phyloP scores from a whole-genome alignment of 2,888 invertebrate species.

The Trichacis sp. region DNA sequence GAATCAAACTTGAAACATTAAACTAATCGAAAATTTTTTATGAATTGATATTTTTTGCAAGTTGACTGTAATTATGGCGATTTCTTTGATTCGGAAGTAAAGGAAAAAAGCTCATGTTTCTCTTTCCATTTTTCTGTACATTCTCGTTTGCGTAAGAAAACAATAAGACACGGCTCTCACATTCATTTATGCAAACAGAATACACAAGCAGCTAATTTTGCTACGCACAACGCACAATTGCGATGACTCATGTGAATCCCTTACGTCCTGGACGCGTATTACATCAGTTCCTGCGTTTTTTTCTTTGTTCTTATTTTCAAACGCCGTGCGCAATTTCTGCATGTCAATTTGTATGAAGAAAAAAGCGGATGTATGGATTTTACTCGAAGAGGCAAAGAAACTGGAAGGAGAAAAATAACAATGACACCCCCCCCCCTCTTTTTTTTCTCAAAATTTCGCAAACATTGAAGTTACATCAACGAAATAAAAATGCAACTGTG shows the following conservation, averaged over 20 bases:
- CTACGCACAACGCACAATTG: slow-evolving; percentile 46
- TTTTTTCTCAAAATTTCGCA: too few relatives aligned
- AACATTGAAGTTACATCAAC: too few relatives aligned
- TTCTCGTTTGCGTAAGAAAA: not conserved
- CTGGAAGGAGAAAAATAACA: too few relatives aligned
- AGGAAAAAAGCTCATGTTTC: too few relatives aligned
- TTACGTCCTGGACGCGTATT: slow-evolving; percentile 26
- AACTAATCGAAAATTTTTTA: too few relatives aligned
- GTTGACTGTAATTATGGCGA: too few relatives aligned
- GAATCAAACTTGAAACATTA: too few relatives aligned
- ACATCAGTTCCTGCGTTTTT: slow-evolving; percentile 10
- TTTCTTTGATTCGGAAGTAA: too few relatives aligned
- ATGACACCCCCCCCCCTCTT: too few relatives aligned
- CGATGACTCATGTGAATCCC: slow-evolving; percentile 53
- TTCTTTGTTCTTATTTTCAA: slow-evolving; percentile 19
- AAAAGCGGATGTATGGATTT: slow-evolving; percentile 7
- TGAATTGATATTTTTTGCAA: too few relatives aligned
- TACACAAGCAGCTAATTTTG: slow-evolving; percentile 59
- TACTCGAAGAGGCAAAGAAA: too few relatives aligned
- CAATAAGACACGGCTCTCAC: slow-evolving; percentile 13
- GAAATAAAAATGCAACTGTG: too few relatives aligned
- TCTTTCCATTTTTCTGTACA: not conserved
- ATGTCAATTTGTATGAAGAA: slow-evolving; percentile 55
- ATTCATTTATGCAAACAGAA: slow-evolving; percentile 61
- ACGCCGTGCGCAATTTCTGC: slow-evolving; percentile 25